These are phyloP conservation scores for Barypeithes pellucidus DNA, from an alignment of 2,888 invertebrate species.

Conservation along the genomic window DNA sequence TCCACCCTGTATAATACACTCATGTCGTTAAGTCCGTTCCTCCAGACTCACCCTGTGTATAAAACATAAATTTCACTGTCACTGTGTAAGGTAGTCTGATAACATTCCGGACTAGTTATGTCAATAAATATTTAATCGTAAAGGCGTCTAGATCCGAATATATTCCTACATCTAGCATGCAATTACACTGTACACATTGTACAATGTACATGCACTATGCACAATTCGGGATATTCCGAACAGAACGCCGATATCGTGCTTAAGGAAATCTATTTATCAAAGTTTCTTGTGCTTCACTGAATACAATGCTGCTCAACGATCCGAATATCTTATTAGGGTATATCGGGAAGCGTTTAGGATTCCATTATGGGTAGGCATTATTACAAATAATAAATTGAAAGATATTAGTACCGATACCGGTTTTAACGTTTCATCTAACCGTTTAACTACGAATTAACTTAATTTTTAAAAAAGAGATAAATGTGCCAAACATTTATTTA, in stretches of 20 bases:
- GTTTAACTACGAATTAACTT: no score
- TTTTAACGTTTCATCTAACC: not conserved
- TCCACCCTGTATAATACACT: no score
- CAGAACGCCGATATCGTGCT: conserved; percentile 33
- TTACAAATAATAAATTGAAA: not conserved
- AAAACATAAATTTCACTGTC: no score
- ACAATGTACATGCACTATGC: conserved; percentile 8
- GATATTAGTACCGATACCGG: not conserved
- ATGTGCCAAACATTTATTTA: no score
- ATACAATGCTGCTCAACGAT: conserved; percentile 31
- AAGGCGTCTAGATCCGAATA: not conserved
- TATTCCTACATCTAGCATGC: not conserved
- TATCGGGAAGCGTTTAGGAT: conserved; percentile 26
- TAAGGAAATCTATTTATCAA: conserved; percentile 41
- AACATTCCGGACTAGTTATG: no score
- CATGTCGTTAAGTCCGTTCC: no score
- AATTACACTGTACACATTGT: not conserved
- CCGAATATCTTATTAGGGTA: conserved; percentile 29
- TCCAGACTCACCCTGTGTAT: no score
- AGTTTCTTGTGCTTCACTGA: conserved; percentile 39
- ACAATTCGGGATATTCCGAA: conserved; percentile 16
- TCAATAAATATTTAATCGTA: not conserved
- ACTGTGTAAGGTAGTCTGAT: no score
- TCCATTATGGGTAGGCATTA: not conserved
- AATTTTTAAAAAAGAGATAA: no score